Evolutionary conservation across 2,113 vertebrate genomes (phyloP).

Genomic region (Macrotus californicus): DNA sequence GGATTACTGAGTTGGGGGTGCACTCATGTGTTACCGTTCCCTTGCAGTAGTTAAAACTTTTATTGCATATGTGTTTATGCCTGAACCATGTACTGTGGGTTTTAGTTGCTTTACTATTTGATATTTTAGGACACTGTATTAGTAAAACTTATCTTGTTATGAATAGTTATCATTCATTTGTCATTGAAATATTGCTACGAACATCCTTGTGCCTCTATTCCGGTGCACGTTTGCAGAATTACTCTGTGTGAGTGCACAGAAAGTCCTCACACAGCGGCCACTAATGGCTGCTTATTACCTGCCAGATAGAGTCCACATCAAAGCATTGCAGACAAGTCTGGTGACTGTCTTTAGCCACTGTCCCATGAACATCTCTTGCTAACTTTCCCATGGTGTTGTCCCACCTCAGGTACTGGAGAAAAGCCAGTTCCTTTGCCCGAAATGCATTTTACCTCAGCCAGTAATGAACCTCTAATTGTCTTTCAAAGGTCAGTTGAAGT

Average conservation of each 20-base stretch:
- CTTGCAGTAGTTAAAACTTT: background rate
- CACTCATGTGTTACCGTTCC: background rate
- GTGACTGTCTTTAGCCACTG: too few relatives aligned
- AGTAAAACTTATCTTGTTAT: background rate
- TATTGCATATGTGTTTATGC: background rate
- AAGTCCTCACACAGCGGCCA: background rate
- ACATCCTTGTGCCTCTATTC: background rate
- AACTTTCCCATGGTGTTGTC: background rate
- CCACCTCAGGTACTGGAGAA: background rate
- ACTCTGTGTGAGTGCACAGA: too few relatives aligned
- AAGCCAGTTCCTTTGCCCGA: background rate
- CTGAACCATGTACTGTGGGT: background rate
- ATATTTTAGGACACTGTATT: background rate
- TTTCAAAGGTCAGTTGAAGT: background rate
- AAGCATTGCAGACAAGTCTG: too few relatives aligned
- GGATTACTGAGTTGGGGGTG: background rate
- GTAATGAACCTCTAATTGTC: background rate
- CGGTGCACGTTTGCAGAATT: background rate
- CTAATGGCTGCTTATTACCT: background rate
- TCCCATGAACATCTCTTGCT: accelerated
- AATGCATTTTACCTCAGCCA: background rate
- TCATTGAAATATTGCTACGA: background rate
- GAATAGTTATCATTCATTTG: background rate
- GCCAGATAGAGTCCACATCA: background rate
- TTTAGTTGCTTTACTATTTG: background rate